Evolutionary conservation across 2,888 invertebrate species (phyloP), one percentile per base, ranked within the genome.

Genomic region (Mythimna loreyi): DNA sequence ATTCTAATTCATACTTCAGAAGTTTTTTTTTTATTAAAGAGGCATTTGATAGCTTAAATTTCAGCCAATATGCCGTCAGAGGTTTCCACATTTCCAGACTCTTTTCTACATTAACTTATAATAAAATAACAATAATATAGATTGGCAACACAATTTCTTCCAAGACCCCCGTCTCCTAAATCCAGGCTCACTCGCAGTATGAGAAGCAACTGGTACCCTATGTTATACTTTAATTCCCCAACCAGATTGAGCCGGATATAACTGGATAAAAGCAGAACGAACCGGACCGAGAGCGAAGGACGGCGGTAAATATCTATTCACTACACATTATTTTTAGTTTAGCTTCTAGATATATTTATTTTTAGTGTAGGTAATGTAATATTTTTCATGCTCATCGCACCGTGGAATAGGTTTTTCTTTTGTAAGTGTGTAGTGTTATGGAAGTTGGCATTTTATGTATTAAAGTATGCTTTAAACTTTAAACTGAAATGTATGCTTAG

Each of bases 241-340:
- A 67, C 69, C 71, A 71, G 78, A 78, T 81, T 81, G 81, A 84
- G 80, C 82, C 81, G 85, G 86, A 84, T 80, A 82, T 79, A 81
- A 85, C 81, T 67, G 82, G 81, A 86, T 86, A 83, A 78, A 84
- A 80, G 80, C 79, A 79, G 85, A 84, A 80, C 73, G 75, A 75
- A 81, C 80, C 73, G 81, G 83, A 79, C 75, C 36, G 73, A 59
- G 58, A 71, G 62, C 60, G 52, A 55, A 63, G 80, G 67, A 65
- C 53, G 61, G 75, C 75, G 65, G 75, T 83, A 85, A 82, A 87
- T 86, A 81, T 80, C 78, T 73, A 78, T 81, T 76, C 75, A 63
- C 61, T 75, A 75, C 73, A 76, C 81, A 84, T 81, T 82, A 85
- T 84, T 86, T 82, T 73, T 70, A 81, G 79, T 86, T 87, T 83